Conservation (phyloP, 2,113 vertebrate species). For the Megaceryle maxima region DNA sequence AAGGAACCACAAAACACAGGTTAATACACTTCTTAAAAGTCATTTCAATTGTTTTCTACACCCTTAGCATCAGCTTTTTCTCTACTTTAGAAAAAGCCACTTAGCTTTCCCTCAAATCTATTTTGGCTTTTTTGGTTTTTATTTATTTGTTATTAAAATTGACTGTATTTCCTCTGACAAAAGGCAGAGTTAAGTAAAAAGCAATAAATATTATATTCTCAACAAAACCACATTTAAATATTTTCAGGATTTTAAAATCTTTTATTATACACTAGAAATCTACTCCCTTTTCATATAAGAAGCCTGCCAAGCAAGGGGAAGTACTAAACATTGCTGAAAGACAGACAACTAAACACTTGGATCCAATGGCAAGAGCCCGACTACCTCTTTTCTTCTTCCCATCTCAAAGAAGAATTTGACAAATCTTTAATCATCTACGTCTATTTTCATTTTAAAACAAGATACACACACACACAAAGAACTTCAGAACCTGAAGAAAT, state of each 20-base stretch:
- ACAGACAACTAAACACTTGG: neutral
- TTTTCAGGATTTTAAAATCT: neutral
- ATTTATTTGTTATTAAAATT: neutral
- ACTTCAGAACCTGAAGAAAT: conserved; percentile 89
- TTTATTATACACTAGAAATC: neutral
- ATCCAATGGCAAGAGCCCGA: neutral
- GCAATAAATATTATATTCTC: neutral
- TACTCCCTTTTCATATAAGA: neutral
- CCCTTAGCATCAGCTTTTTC: neutral
- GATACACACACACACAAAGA: neutral
- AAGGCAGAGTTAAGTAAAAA: neutral
- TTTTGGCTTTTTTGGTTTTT: neutral
- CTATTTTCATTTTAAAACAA: neutral
- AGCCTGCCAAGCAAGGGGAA: neutral
- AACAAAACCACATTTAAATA: neutral
- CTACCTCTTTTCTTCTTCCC: neutral
- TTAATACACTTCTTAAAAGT: neutral
- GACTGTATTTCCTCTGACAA: neutral
- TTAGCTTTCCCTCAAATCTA: neutral
- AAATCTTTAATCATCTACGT: neutral
- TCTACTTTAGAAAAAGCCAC: neutral
- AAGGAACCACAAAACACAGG: neutral
- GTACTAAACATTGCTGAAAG: neutral
- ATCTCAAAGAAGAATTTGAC: neutral
- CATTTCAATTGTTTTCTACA: neutral